These are phyloP conservation scores for Adineta ricciae DNA, from an alignment of 2,888 invertebrate genomes.

Conservation along the genomic window DNA sequence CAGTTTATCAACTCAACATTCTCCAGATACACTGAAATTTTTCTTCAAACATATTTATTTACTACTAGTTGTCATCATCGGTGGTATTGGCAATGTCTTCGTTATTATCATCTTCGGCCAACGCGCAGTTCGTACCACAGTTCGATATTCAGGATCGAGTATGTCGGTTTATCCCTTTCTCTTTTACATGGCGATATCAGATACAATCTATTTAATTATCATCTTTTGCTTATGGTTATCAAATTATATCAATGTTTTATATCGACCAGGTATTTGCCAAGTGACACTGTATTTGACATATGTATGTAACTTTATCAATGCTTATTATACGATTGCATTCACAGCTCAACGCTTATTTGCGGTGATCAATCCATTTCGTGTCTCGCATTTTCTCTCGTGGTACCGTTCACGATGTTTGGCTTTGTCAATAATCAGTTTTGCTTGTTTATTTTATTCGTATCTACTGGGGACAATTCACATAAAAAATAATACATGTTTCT, in stretches of 20 bases:
- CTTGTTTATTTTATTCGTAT: background rate
- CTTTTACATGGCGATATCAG: background rate
- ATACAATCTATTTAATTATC: background rate
- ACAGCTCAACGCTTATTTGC: slow-evolving; percentile 11
- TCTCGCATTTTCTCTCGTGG: background rate
- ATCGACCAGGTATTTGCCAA: background rate
- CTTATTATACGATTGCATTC: background rate
- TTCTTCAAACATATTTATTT: slow-evolving; percentile 1
- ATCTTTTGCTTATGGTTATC: background rate
- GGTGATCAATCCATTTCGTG: background rate
- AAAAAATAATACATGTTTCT: background rate
- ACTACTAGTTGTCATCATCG: background rate
- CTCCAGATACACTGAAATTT: background rate
- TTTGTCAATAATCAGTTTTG: background rate
- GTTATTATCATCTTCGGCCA: background rate
- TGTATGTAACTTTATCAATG: slow-evolving; percentile 2
- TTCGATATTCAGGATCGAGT: background rate
- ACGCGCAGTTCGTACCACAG: background rate
- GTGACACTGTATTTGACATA: background rate
- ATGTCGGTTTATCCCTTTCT: background rate
- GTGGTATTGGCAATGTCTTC: background rate
- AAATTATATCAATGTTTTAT: background rate
- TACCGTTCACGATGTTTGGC: background rate
- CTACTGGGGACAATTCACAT: background rate
- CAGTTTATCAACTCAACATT: background rate